phyloP scores from a whole-genome alignment of 2,888 invertebrate species.

The Hemithea aestivaria region DNA sequence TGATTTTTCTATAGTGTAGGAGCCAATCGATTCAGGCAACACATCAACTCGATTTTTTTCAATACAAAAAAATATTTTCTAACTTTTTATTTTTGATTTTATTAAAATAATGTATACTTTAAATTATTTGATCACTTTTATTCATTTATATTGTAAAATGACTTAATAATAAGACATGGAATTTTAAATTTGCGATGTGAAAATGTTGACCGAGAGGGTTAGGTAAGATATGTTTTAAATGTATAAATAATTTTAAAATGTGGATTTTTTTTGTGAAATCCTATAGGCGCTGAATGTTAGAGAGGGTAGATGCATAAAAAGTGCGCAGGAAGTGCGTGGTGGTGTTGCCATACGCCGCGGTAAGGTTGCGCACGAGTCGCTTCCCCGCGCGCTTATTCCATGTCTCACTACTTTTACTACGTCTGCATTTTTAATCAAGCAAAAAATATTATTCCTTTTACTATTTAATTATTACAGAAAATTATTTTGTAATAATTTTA shows the following conservation, averaged over 20 bases:
- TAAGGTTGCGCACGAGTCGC: slow-evolving; percentile 42
- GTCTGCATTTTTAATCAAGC: too few species aligned
- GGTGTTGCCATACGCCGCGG: slow-evolving; percentile 68
- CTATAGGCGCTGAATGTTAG: slow-evolving; percentile 70
- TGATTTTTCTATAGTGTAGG: too few species aligned
- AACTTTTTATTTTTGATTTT: slow-evolving; percentile 10
- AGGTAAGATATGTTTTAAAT: slow-evolving; percentile 46
- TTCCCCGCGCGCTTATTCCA: not conserved
- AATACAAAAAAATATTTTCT: too few species aligned
- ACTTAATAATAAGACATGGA: slow-evolving; percentile 6
- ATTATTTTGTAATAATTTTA: not conserved
- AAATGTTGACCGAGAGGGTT: slow-evolving; percentile 31
- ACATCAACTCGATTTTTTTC: too few species aligned
- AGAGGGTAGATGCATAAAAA: slow-evolving; percentile 56
- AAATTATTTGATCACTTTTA: not conserved
- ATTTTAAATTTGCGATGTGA: slow-evolving; percentile 4
- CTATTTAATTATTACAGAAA: too few species aligned
- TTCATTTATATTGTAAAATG: slow-evolving; percentile 2
- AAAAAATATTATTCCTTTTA: too few species aligned
- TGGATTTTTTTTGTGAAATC: slow-evolving; percentile 60
- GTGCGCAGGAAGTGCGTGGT: slow-evolving; percentile 48
- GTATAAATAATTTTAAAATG: slow-evolving; percentile 50
- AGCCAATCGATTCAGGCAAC: too few species aligned
- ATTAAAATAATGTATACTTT: slow-evolving; percentile 3
- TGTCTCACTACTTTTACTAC: not conserved